Percentiles rank a stretch among this genome's conserved stretches.
Conservation (phyloP, 2,888 invertebrate genomes). For the Aphrophora alni region DNA sequence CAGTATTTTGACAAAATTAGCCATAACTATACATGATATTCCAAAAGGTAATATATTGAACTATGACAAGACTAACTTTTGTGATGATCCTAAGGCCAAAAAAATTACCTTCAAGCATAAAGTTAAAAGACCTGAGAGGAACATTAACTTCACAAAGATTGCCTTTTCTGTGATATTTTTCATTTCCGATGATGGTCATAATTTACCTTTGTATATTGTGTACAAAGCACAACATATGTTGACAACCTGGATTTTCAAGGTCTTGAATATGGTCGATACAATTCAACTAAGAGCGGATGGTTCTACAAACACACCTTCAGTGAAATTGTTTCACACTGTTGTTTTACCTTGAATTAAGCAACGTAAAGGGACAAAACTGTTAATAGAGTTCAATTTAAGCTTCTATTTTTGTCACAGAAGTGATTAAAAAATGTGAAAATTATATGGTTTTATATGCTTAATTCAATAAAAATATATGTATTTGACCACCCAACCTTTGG, state of each 20-base stretch:
- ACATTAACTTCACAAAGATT: slow-evolving; percentile 49
- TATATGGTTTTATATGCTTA: no score
- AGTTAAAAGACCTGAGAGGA: not conserved
- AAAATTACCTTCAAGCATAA: not conserved
- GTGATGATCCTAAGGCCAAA: slow-evolving; percentile 28
- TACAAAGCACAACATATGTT: slow-evolving; percentile 42
- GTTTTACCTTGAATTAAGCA: slow-evolving; percentile 48
- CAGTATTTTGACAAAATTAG: slow-evolving; percentile 26
- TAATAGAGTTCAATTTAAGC: slow-evolving; percentile 54
- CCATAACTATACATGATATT: not conserved
- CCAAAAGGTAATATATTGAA: slow-evolving; percentile 24
- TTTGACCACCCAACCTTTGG: no score
- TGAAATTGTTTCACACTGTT: slow-evolving; percentile 52
- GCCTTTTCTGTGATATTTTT: no score
- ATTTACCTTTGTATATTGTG: slow-evolving; percentile 41
- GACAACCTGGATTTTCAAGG: slow-evolving; percentile 43
- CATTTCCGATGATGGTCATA: slow-evolving; percentile 35
- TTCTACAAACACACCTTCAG: slow-evolving; percentile 51
- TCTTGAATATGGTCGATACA: slow-evolving; percentile 45
- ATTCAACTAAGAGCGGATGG: slow-evolving; percentile 52
- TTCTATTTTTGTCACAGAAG: not conserved
- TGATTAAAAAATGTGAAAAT: no score
- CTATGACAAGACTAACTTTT: slow-evolving; percentile 25
- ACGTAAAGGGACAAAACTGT: slow-evolving; percentile 49
- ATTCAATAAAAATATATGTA: no score